A percentile compares a stretch with the other conserved stretches of the same genome.
Conservation (phyloP, 2,797 vertebrate genomes). For the Apodemus agrarius region DNA sequence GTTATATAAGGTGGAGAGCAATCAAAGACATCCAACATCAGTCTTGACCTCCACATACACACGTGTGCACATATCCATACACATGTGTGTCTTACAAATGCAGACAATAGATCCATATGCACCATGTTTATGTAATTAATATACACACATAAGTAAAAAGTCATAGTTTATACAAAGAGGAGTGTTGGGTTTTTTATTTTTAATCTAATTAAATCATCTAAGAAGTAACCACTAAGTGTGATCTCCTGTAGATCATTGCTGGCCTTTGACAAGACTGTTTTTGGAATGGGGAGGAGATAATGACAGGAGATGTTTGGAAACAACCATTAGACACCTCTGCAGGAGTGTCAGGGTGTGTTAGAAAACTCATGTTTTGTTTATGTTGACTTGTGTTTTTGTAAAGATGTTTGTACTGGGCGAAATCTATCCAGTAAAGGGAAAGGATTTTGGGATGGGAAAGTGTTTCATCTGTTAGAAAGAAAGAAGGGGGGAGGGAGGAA, state of each 20-base stretch:
- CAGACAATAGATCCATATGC: neutral
- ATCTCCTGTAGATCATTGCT: neutral
- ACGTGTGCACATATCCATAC: neutral
- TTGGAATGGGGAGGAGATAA: neutral
- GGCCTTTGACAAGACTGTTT: neutral
- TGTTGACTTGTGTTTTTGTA: neutral
- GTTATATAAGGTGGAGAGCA: neutral
- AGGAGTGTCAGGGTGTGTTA: neutral
- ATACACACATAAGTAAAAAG: neutral
- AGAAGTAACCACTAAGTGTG: neutral
- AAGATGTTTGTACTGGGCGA: conserved; percentile 38
- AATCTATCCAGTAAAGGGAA: conserved; percentile 14
- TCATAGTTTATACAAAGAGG: neutral
- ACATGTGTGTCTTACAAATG: neutral
- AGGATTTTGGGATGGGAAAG: neutral
- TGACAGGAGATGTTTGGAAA: neutral
- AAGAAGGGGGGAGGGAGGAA: accelerated
- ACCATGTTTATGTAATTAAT: neutral
- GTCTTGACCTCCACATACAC: neutral
- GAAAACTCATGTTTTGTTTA: conserved; percentile 11
- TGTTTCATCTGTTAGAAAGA: neutral
- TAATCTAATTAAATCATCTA: neutral
- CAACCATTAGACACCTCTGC: neutral
- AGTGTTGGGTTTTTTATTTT: neutral
- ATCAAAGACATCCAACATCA: neutral